Evolutionary conservation across 1,140 invertebrate genomes (phyloP), one percentile per base, ranked within the genome.

Genomic region (Bombus fervidus): DNA sequence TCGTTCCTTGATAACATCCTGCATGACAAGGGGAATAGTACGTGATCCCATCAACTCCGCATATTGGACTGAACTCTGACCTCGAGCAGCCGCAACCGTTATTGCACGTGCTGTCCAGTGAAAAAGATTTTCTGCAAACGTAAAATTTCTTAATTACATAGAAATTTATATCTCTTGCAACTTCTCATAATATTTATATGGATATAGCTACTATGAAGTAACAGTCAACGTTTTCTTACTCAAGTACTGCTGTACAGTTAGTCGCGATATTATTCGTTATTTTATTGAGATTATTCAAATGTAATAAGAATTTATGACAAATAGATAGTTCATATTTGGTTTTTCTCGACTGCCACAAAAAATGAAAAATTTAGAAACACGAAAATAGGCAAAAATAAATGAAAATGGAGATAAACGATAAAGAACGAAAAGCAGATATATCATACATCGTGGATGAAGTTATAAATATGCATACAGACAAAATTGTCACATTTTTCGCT

Each of bases 21-120:
- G 98, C 98, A 95, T 97, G 96, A 93, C 98, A 98, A 0, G 98
- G 97, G 59, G 97, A 98, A 94, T 97, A 98, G 93, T 98, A 98
- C 88, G 97, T 97, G 39, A 97, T 95, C 39, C 97, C 97, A 94
- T 98, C 97, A 18, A 96, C 96, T 13, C 98, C 98, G 94, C 98
- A 98, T 85, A 98, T 96, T 9, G 97, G 97, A 89, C 96, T 95
- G 89, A 96, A 97, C 74, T 96, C 92, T 12, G 92, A 93, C 76
- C 91, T 93, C 12, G 93, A 95, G 92, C 97, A 97, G 1, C 93
- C 95, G 91, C 97, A 98, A 6, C 95, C 95, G n/a, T 88, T 89
- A 93, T 98, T 98, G 90, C 97, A 98, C 6, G 89, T 41, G 41
- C 95, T 94, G 25, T 95, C 92, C 69, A 96, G 90, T 66, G 89